Conservation (phyloP, 2,797 vertebrate genomes). For the Chelidonichthys spinosus region DNA sequence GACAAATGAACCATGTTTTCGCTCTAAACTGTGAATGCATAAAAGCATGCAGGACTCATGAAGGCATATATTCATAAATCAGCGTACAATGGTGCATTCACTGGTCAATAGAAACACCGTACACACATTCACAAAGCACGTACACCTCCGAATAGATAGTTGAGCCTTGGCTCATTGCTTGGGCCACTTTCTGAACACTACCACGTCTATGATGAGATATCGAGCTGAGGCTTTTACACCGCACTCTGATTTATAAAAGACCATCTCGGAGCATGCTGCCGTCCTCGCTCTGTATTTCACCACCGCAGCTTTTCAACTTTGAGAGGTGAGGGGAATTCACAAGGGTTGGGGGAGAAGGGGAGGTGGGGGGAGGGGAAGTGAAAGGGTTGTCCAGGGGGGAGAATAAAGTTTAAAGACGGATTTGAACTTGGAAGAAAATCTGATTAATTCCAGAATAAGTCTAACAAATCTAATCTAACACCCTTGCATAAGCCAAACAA, state of each 20-base stretch:
- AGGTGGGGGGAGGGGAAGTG: not conserved
- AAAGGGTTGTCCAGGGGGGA: not conserved
- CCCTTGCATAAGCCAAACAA: conserved; percentile 47
- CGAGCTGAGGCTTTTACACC: conserved; percentile 68
- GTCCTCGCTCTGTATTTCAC: conserved; percentile 65
- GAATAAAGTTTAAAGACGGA: conserved; percentile 49
- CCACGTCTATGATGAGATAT: conserved; percentile 79
- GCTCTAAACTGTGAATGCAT: conserved; percentile 53
- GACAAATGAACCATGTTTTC: conserved; percentile 57
- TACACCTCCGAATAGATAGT: conserved; percentile 61
- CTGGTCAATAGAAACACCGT: conserved; percentile 62
- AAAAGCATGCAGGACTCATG: conserved; percentile 44
- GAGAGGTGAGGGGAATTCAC: conserved; percentile 55
- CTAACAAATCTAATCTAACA: conserved; percentile 68
- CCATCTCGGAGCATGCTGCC: conserved; percentile 54
- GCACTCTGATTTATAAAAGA: conserved; percentile 78
- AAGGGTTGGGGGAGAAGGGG: conserved; percentile 11
- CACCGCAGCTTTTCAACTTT: conserved; percentile 62
- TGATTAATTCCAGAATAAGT: conserved; percentile 61
- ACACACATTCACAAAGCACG: conserved; percentile 51
- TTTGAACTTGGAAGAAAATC: conserved; percentile 64
- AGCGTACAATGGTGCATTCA: conserved; percentile 51
- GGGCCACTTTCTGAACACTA: conserved; percentile 71
- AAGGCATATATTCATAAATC: conserved; percentile 68
- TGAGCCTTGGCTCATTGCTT: conserved; percentile 68